Evolutionary conservation across 2,797 vertebrate species (phyloP).

Genomic region (Poecilia velifera): DNA sequence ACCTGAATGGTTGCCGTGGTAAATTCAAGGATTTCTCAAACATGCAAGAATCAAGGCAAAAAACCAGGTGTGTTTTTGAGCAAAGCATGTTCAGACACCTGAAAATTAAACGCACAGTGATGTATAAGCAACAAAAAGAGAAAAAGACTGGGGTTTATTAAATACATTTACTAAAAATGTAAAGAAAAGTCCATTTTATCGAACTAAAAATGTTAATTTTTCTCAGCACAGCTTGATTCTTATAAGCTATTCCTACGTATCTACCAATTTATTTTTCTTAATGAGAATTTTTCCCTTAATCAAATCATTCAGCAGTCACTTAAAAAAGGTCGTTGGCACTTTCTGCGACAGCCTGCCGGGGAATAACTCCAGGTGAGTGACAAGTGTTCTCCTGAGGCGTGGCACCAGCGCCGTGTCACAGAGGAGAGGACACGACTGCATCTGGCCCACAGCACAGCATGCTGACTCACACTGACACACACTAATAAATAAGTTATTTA

Average conservation of each 20-base stretch:
- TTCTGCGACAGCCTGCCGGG: not conserved
- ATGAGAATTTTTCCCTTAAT: not conserved
- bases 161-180: not conserved
- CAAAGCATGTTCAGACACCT: not conserved
- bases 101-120: not conserved
- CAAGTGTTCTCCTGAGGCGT: not conserved
- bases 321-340: not conserved
- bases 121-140: not conserved
- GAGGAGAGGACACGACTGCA: not conserved
- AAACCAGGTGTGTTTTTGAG: not conserved
- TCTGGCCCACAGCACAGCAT: slow-evolving; percentile 2
- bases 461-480: slow-evolving; percentile 68
- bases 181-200: not conserved
- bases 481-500: slow-evolving; percentile 62
- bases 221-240: not conserved
- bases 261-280: not conserved
- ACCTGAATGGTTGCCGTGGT: no score
- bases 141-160: not conserved
- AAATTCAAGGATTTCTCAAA: no score
- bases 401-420: not conserved
- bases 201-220: not conserved
- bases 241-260: not conserved
- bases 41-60: no score
- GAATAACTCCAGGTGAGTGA: not conserved
- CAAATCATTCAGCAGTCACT: not conserved